phyloP scores from a whole-genome alignment of 2,888 invertebrate species.

The Orthosia cruda region DNA sequence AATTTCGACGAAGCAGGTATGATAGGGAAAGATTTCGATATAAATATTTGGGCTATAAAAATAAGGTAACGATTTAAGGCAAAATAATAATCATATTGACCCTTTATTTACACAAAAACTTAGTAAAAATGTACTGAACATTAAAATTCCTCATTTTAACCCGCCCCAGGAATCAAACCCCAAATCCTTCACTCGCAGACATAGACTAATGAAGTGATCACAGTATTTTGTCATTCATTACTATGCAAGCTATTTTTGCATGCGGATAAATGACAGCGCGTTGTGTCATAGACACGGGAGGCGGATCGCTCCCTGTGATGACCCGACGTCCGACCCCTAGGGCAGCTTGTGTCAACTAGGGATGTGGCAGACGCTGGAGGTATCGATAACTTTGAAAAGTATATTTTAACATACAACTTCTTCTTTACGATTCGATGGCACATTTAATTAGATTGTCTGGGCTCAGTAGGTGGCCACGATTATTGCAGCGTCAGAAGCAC shows the following conservation, averaged over 20 bases:
- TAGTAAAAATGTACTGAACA: background rate
- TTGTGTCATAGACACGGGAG: constrained; percentile 83
- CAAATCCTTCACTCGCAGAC: constrained; percentile 26
- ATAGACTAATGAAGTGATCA: constrained; percentile 46
- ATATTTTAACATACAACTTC: too few relatives aligned
- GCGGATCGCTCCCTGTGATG: constrained; percentile 83
- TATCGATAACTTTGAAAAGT: constrained; percentile 10
- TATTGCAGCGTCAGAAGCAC: too few relatives aligned
- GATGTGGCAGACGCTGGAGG: constrained; percentile 48
- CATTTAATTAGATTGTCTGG: too few relatives aligned
- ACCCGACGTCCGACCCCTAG: constrained; percentile 84
- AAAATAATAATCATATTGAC: background rate
- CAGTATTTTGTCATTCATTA: constrained; percentile 52
- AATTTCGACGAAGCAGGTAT: constrained; percentile 6
- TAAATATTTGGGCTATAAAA: background rate
- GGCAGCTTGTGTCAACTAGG: constrained; percentile 71
- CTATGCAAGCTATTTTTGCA: constrained; percentile 74
- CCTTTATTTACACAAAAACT: background rate
- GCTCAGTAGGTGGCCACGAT: too few relatives aligned
- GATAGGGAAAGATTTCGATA: background rate
- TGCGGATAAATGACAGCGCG: constrained; percentile 78
- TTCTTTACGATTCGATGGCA: too few relatives aligned
- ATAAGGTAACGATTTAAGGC: background rate
- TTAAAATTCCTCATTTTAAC: background rate
- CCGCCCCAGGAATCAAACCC: background rate